These are phyloP conservation scores for Paramormyrops kingsleyae DNA, from an alignment of 2,113 vertebrate genomes.

Conservation along the genomic window DNA sequence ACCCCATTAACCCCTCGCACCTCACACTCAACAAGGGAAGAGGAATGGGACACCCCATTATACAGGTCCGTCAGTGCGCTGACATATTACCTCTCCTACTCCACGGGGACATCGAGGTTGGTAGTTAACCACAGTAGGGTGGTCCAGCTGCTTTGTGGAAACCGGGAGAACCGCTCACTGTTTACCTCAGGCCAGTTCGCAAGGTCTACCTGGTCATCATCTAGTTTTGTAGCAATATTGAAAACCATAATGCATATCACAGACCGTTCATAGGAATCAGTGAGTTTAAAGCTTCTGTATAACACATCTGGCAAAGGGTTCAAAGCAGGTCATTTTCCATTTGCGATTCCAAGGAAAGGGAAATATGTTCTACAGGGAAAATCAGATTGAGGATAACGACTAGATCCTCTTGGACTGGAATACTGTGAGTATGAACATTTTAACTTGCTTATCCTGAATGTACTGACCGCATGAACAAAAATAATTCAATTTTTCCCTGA, in stretches of 20 bases:
- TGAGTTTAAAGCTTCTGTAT: neutral
- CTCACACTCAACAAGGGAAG: neutral
- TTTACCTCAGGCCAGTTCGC: neutral
- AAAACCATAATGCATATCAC: neutral
- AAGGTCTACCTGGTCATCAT: neutral
- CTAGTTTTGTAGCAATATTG: neutral
- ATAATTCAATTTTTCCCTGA: slow-evolving; percentile 2
- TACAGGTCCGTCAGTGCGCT: neutral
- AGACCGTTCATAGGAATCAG: neutral
- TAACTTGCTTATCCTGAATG: slow-evolving; percentile 8
- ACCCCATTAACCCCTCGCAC: neutral
- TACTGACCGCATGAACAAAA: slow-evolving; percentile 4
- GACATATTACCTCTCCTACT: neutral
- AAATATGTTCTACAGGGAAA: neutral
- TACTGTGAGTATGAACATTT: neutral
- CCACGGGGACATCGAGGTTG: neutral
- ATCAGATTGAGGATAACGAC: neutral
- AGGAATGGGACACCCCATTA: neutral
- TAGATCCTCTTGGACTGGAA: slow-evolving; percentile 16
- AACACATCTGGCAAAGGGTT: neutral
- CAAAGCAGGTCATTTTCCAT: neutral
- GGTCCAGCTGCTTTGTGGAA: neutral
- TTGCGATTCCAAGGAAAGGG: neutral
- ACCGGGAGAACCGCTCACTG: neutral
- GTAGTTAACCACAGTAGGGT: neutral